Base-by-base conservation (phyloP, 2,113 vertebrate species). In the Solenodon paradoxus region DNA sequence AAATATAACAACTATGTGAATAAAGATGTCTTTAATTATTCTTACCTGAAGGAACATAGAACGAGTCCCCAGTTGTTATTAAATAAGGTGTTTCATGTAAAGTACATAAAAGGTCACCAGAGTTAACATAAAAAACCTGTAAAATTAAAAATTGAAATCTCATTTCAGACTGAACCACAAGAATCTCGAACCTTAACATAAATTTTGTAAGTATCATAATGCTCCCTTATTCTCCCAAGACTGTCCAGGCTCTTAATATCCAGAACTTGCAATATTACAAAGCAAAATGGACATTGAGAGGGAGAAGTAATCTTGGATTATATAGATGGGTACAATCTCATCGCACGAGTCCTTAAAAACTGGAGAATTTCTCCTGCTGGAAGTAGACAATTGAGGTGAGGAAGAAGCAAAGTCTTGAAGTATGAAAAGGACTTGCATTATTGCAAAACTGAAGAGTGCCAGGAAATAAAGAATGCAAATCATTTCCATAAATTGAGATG, bases 21-120 rank as follows among this genome's bases (percentile, higher is more conserved):
- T 86, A 81, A 93, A 80, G 75, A 87, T 69, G 2, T 68, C 32
- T 95, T 84, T 63, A 85, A 69, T 75, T 93, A 79, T 55, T 90
- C 98, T 97, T 97, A 98, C 98, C 98, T 95, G 98, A 80, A 96
- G 98, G 98, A 97, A 99, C 96, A 95, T 97, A 99, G 83, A 99
- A 99, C 22, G 15, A 97, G 95, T 98, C 98, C 7, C 98, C 98
- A 32, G 94, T n/a, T 89, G 95, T 92, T 93, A 99, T 94, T 19
- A 5, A 35, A 66, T 98, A 99, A 0, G 96, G 64, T 8, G 98
- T 96, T 92, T 97, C 93, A 68, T 98, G 98, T 81, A 99, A 96
- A 0, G 97, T 98, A 96, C 97, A 79, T 55, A 98, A 90, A 96
- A 99, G 81, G 61, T 97, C 92, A 92, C 98, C 98, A 1, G 0